Evolutionary conservation across 2,113 vertebrate genomes (phyloP), one percentile per base, ranked within the genome.

Genomic region (Anhinga rufa): DNA sequence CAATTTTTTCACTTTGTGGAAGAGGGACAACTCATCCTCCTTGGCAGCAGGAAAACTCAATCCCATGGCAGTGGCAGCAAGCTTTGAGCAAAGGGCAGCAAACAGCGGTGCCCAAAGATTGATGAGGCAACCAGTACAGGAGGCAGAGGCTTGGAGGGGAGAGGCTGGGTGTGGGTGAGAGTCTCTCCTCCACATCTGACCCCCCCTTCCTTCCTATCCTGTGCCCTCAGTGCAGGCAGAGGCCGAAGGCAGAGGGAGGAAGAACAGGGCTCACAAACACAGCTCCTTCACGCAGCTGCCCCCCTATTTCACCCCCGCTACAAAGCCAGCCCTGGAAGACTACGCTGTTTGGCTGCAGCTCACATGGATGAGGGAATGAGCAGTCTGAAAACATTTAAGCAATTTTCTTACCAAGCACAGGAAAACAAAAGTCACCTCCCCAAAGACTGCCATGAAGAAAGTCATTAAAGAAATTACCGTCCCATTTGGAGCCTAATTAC

Each of bases 381-480:
- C 14, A 11, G 36, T 4, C 62, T 60, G 54, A 77, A 79, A 84
- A 95, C 31, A 48, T 48, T 55, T 6, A 36, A 91, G 51, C 60
- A 86, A 84, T 83, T 71, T 93, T 48, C 69, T 71, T 57, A 86
- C 55, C 72, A 14, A 62, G 29, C 18, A 0, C 51, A 51, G 77
- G 83, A 64, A 93, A 93, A 84, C 84, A 92, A 42, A 94, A 97
- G 93, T 60, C 89, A 89, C 6, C 65, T 96, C 94, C 83, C 72
- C 61, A 52, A 89, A 82, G 94, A 65, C 94, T 57, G 69, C 48
- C 65, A 22, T 1, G 57, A 84, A 84, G 44, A 77, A 88, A 95
- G 83, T 84, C n/a, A 89, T 96, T 93, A 97, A 62, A 93, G 93
- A 95, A 95, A 96, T 95, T 95, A 95, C 77, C 68, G 44, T 77